A percentile compares a stretch with the other conserved stretches of the same genome.
Evolutionary conservation across 1,140 invertebrate species (phyloP).

Genomic region (Chymomyza costata): DNA sequence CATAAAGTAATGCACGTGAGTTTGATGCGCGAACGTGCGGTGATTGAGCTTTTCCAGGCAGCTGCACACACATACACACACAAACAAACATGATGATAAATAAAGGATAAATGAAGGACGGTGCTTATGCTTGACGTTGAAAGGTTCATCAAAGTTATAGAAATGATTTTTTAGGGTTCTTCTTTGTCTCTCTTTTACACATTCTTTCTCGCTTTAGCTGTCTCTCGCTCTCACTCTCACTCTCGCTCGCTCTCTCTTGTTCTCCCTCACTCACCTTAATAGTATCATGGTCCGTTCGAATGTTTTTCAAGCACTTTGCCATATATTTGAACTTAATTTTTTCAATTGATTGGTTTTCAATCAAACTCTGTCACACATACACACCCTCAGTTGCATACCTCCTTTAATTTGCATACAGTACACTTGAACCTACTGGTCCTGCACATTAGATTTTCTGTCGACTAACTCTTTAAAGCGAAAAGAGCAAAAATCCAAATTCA

Average conservation of each 20-base stretch:
- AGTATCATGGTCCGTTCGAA: constrained; percentile 23
- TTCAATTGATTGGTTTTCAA: constrained; percentile 71
- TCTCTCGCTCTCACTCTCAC: constrained; percentile 1
- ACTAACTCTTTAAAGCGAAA: background rate
- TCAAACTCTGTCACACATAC: constrained; percentile 55
- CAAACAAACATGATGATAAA: constrained; percentile 22
- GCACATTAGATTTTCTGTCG: background rate
- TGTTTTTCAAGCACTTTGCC: constrained; percentile 67
- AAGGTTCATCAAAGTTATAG: constrained; percentile 20
- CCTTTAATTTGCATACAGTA: background rate
- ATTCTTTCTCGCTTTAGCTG: background rate
- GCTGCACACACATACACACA: constrained; percentile 1
- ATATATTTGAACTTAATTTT: constrained; percentile 73
- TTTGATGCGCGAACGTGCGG: constrained; percentile 62
- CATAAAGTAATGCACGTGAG: constrained; percentile 72
- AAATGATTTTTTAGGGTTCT: constrained; percentile 23
- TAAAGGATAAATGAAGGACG: constrained; percentile 71
- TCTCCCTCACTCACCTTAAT: constrained; percentile 9
- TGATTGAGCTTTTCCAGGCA: constrained; percentile 55
- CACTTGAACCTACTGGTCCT: background rate
- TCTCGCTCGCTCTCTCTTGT: constrained; percentile 7
- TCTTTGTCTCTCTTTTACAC: constrained; percentile 8
- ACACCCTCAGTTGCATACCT: background rate
- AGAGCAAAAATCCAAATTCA: too few species aligned
- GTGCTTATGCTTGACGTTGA: constrained; percentile 53